Conservation (phyloP, 2,797 vertebrate species). For the Cygnus olor region DNA sequence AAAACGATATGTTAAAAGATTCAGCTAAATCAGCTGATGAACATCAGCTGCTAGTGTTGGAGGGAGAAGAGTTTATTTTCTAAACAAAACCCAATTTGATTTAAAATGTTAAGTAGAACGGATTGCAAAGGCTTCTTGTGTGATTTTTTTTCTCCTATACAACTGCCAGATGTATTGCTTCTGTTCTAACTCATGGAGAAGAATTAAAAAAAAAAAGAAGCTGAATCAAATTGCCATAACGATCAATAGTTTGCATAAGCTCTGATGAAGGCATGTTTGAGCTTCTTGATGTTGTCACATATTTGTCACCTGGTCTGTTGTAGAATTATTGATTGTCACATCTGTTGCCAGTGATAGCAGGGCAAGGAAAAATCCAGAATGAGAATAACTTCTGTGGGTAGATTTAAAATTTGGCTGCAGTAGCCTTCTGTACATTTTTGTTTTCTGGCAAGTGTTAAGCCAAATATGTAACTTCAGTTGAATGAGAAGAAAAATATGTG, state of each 20-base stretch:
- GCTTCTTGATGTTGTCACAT: background rate
- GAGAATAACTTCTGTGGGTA: background rate
- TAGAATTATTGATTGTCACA: background rate
- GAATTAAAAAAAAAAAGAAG: background rate
- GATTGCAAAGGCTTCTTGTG: background rate
- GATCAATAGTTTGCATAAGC: background rate
- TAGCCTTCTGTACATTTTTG: background rate
- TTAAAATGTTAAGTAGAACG: background rate
- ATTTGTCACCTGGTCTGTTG: conserved; percentile 3
- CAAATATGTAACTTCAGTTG: background rate
- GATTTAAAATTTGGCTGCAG: conserved; percentile 26
- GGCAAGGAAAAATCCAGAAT: conserved; percentile 6
- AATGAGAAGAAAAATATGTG: background rate
- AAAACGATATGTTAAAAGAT: background rate
- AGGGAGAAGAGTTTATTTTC: background rate
- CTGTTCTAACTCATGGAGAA: background rate
- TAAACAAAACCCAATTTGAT: conserved; percentile 3
- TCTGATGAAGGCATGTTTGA: conserved; percentile 4
- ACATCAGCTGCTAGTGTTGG: background rate
- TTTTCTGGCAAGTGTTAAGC: conserved; percentile 8
- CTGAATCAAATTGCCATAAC: background rate
- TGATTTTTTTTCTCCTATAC: background rate
- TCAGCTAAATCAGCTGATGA: background rate
- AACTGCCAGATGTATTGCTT: background rate
- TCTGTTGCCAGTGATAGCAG: background rate